Percentiles rank a stretch among this genome's conserved stretches.
These are phyloP conservation scores for Pelochelys cantorii DNA, from an alignment of 2,797 vertebrate species.

Conservation along the genomic window DNA sequence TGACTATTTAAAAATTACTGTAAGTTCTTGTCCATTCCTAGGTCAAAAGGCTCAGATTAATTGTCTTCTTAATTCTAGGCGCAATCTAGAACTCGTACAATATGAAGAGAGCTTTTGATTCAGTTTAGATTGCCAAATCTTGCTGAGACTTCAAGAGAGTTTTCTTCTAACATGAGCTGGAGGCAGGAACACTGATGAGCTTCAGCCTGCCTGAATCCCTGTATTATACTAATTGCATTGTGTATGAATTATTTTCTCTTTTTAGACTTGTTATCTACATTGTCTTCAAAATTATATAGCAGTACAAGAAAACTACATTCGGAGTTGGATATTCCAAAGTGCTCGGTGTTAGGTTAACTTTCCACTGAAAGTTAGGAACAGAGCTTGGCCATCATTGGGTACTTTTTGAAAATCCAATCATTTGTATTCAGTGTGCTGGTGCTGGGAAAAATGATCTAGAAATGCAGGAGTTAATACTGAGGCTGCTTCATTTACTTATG, in stretches of 20 bases:
- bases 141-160: neutral
- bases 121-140: fast-evolving
- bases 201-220: neutral
- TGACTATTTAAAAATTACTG: neutral
- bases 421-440: fast-evolving
- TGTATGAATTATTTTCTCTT: slow-evolving; percentile 36
- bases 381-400: neutral
- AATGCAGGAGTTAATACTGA: neutral
- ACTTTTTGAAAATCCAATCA: neutral
- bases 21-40: neutral
- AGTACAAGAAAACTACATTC: neutral
- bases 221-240: slow-evolving; percentile 37
- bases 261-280: neutral
- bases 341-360: neutral
- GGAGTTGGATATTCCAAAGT: neutral
- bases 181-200: neutral
- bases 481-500: neutral
- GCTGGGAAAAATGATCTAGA: neutral
- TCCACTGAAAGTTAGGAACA: neutral
- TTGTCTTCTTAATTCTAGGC: neutral
- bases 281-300: neutral
- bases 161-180: neutral
- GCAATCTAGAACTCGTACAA: neutral
- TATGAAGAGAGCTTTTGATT: neutral
- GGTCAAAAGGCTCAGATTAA: neutral